Base-by-base conservation (phyloP, 2,888 invertebrate genomes). In the Zootermopsis nevadensis region DNA sequence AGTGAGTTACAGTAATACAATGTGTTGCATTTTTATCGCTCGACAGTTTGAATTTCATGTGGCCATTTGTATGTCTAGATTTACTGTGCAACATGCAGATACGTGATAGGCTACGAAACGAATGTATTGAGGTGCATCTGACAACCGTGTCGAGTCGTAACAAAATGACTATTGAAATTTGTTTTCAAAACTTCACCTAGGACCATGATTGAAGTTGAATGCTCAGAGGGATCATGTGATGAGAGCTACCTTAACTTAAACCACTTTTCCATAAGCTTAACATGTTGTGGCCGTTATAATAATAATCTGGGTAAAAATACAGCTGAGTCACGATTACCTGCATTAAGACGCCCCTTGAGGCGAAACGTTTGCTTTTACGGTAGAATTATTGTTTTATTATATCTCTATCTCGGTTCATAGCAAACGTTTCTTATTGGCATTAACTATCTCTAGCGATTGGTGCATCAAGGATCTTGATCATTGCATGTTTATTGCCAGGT, bases 401-500 rank as follows among this genome's bases (percentile, higher is more conserved):
- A 66, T 66, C 66, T 66, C 24, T 24, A 66, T 66, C 66, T 66
- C 27, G 7, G n/a, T n/a, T n/a, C 19, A 15, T 15, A n/a, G 60
- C 19, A n/a, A 67, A 67, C 67, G 67, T 67, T 67, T 67, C 67
- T 7, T 30, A 10, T 30, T 67, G 67, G 30, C 67, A 67, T 53
- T 24, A 38, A 10, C 24, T 19, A 22, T 53, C 53, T 53, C 53
- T 53, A 6, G 24, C 53, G 6, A 53, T 53, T 53, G 53, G 53
- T 24, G 24, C 53, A 53, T 22, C 53, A 19, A 3, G 4, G 6
- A 53, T 53, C 53, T 53, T 53, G 53, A 53, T 53, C 7, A 53
- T 2, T 53, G 53, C 15, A 53, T 22, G 53, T 53, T 19, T 19
- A 53, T 53, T 53, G 15, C 53, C 53, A 38, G 38, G 38, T 53